phyloP scores from a whole-genome alignment of 2,113 vertebrate genomes.

The Sinocyclocheilus anophthalmus region DNA sequence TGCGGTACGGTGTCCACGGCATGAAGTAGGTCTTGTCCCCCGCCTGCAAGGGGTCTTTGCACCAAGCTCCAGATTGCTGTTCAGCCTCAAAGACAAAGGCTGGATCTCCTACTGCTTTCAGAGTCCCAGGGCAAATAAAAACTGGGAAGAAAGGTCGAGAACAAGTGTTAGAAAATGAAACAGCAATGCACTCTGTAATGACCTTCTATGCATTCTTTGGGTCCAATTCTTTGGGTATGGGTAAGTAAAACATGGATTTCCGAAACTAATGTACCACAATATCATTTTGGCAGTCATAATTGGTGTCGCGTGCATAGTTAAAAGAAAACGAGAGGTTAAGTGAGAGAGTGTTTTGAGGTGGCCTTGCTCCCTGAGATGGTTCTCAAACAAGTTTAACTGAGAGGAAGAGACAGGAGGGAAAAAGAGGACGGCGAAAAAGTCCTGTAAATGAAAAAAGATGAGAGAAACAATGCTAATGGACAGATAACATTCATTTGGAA shows the following conservation, averaged over 20 bases:
- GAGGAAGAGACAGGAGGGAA: constrained; percentile 60
- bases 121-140: constrained; percentile 97
- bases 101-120: constrained; percentile 93
- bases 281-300: not conserved
- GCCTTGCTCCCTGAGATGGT: constrained; percentile 56
- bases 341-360: constrained; percentile 40
- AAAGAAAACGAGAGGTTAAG: constrained; percentile 55
- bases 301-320: constrained; percentile 42
- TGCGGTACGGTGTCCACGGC: constrained; percentile 98
- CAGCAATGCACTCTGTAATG: not conserved
- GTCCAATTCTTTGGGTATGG: not conserved
- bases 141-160: constrained; percentile 81
- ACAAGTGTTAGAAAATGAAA: constrained; percentile 24
- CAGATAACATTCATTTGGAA: constrained; percentile 14
- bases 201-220: constrained; percentile 24
- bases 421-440: constrained; percentile 53
- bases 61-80: constrained; percentile 98
- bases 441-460: constrained; percentile 69
- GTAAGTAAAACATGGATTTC: constrained; percentile 30
- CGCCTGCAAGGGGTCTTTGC: constrained; percentile 96
- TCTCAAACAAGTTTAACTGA: constrained; percentile 51
- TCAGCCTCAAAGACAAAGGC: constrained; percentile 94
- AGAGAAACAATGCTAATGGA: constrained; percentile 29
- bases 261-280: constrained; percentile 8
- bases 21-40: constrained; percentile 99